Evolutionary conservation across 2,888 invertebrate species (phyloP), one percentile per base, ranked within the genome.

Genomic region (Uropetala carovei): DNA sequence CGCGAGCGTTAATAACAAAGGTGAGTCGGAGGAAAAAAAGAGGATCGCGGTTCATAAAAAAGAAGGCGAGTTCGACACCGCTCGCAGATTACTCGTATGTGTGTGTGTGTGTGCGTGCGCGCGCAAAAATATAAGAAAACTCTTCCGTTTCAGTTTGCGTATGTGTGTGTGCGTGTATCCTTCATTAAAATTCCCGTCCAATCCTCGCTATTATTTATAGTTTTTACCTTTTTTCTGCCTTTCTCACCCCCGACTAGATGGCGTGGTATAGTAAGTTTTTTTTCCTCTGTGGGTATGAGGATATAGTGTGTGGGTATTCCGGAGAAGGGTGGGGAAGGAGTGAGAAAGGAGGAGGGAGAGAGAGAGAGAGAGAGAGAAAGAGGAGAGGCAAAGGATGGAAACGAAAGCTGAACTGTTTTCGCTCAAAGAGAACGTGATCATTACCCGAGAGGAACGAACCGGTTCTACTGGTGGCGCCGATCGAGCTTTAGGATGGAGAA

Each of bases 351-450:
- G 86, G 2, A 64, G 9, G 11, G 64, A 16, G 43, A 9, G 10
- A 86, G 64, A n/a, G 18, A n/a, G 10, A 64, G 64, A 89, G 27
- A 30, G 22, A 27, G 22, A 85, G 22, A 59, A n/a, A n/a, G 86
- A 13, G 60, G 60, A 30, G 30, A 30, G 60, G 30, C 18, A 86
- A 59, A 60, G 59, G n/a, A 59, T 60, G 86, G 30, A 27, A 59
- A 64, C 86, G 59, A 86, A 64, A 60, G 86, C 86, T 57, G 83
- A 83, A 83, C 83, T 83, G 86, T 86, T 86, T 86, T 86, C 60
- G 64, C 64, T 89, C 89, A 89, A 89, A 68, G 89, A 89, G 89
- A 89, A 68, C 89, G 89, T 89, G 89, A 89, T 89, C 89, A 89
- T 89, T 89, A 89, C 89, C 89, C 10, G 64, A 43, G 89, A 89